Conservation (phyloP, 1,140 invertebrate species). For the Rhagoletis pomonella region DNA sequence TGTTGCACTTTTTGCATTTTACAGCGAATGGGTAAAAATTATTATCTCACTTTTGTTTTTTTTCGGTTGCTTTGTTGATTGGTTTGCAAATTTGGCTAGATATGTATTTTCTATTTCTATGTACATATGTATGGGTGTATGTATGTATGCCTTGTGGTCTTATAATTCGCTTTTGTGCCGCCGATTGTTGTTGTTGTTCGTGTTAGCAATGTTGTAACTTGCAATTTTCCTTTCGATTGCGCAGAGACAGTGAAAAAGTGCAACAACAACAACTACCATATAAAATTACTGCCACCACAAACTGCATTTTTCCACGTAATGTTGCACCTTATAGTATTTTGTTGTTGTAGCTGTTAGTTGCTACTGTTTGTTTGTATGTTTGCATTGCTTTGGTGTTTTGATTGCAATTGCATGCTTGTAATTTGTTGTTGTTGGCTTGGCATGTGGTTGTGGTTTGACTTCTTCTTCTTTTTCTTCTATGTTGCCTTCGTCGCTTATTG, state of each 20-base stretch:
- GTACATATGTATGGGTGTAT: not conserved
- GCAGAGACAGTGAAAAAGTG: conserved; percentile 58
- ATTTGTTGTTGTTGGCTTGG: conserved; percentile 39
- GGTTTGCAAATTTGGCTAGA: not conserved
- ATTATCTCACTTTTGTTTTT: not conserved
- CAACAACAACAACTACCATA: too few species aligned
- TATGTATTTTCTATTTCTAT: too few species aligned
- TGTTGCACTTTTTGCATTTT: not conserved
- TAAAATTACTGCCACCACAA: conserved; percentile 6
- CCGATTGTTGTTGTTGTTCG: not conserved
- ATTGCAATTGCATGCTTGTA: conserved; percentile 25
- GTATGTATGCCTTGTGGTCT: too few species aligned
- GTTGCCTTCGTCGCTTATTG: not conserved
- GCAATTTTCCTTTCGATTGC: conserved; percentile 47
- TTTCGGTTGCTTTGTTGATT: not conserved
- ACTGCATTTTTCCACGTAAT: conserved; percentile 49
- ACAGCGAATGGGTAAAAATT: not conserved
- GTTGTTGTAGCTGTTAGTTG: not conserved
- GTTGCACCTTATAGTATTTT: not conserved
- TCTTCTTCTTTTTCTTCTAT: not conserved
- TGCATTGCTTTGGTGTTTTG: conserved; percentile 29
- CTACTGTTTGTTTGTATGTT: not conserved
- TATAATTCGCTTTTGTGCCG: not conserved
- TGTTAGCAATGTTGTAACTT: not conserved
- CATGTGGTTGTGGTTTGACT: conserved; percentile 30